Base-by-base conservation (phyloP, 2,797 vertebrate species). In the Phrynocephalus guinanensis region DNA sequence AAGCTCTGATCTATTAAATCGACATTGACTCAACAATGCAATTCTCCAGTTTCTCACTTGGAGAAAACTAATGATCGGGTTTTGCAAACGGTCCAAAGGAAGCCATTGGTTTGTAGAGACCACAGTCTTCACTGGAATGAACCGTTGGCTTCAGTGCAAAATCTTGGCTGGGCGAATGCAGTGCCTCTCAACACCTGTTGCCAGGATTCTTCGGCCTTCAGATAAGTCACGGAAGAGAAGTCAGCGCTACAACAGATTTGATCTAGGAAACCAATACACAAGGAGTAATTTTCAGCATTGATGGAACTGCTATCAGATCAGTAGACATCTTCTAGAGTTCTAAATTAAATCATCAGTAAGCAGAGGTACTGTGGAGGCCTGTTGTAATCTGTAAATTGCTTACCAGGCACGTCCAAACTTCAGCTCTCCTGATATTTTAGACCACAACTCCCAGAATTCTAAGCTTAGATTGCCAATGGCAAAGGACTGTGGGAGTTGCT, bases 241-340 rank as follows among this genome's bases (percentile, higher is more conserved):
- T 50, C 24, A 0, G 72, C 15, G 38, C 88, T 91, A 90, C 82
- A 92, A 71, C 89, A 85, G 63, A 94, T 88, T 87, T 92, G 76
- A 90, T 81, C 96, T 96, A 85, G 38, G 66, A 89, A 86, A 89
- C 91, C 93, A 63, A 90, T 88, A 80, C 24, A 60, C 26, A 73
- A 20, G 50, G 9, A 33, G 52, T 13, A 56, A 56, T 56, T 56
- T 56, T 56, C 52, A 56, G 52, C 52, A 56, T 56, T 56, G 52
- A 56, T 9, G 52, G 52, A 56, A 56, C 52, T 56, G 9, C 52
- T 56, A 56, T 56, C 10, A 11, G 38, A 44, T 44, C 38, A 44
- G 38, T 56, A 56, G 52, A 11, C 9, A 9, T 56, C 9, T 56
- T 56, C 52, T 56, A 10, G 13, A 2, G 6, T 56, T 56, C 52